Evolutionary conservation across 2,888 invertebrate genomes (phyloP).

Genomic region (Mycalesis mineus): DNA sequence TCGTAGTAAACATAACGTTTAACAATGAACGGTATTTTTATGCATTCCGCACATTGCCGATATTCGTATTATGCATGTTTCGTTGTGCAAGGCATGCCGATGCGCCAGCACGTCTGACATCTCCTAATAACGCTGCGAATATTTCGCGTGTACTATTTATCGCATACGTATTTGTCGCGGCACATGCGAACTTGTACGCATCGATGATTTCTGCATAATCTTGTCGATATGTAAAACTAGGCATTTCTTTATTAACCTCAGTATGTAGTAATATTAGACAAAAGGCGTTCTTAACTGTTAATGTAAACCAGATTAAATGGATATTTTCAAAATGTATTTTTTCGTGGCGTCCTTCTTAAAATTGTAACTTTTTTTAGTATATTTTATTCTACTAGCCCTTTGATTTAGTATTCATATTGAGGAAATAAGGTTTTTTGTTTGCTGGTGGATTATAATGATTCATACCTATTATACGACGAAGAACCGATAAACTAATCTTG

Average conservation of each 20-base stretch:
- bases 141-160: constrained; percentile 22
- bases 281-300: too few relatives aligned
- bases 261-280: neutral
- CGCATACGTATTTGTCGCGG: constrained; percentile 18
- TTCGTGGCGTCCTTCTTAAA: too few relatives aligned
- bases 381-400: too few relatives aligned
- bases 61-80: neutral
- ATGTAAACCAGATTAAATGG: too few relatives aligned
- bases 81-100: constrained; percentile 8
- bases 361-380: too few relatives aligned
- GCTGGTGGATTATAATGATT: too few relatives aligned
- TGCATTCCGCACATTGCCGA: constrained; percentile 3
- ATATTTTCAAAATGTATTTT: too few relatives aligned
- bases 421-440: too few relatives aligned
- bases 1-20: neutral
- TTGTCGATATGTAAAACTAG: neutral
- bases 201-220: neutral
- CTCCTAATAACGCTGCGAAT: constrained; percentile 19
- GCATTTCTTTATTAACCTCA: neutral
- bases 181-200: neutral
- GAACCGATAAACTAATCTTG: too few relatives aligned
- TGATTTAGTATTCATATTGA: too few relatives aligned
- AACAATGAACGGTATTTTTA: neutral
- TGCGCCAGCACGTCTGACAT: constrained; percentile 9
- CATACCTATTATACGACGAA: too few relatives aligned